A percentile compares a stretch with the other conserved stretches of the same genome.
These are phyloP conservation scores for Heteractis magnifica DNA, from an alignment of 92 coral and sea anemone genomes.

Conservation along the genomic window DNA sequence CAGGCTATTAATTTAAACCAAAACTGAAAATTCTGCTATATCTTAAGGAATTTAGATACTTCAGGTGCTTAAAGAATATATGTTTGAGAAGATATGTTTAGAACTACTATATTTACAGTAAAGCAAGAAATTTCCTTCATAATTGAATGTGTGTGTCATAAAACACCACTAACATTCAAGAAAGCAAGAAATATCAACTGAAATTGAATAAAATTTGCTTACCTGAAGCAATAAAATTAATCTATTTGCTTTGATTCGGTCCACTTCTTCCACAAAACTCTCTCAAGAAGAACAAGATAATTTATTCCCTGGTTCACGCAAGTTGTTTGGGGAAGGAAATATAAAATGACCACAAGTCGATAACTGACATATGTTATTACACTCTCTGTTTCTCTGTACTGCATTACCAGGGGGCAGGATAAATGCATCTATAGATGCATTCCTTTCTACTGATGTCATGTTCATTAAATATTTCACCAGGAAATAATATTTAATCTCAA, in stretches of 20 bases:
- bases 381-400: neutral
- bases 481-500: conserved; percentile 3
- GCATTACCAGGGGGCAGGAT: neutral
- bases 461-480: neutral
- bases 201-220: neutral
- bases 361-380: neutral
- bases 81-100: no score
- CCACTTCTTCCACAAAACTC: neutral
- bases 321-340: conserved; percentile 5
- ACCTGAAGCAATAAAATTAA: neutral
- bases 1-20: no score
- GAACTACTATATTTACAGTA: neutral
- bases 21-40: no score
- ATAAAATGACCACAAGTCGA: neutral
- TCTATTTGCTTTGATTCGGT: neutral
- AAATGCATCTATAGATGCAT: neutral
- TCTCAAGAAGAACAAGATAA: neutral
- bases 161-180: no score
- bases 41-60: no score
- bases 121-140: neutral
- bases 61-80: no score
- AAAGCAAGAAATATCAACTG: neutral
- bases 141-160: neutral
- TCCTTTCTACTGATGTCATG: conserved; percentile 3
- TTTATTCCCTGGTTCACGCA: neutral